Conservation (phyloP, 2,113 vertebrate genomes). For the Eptesicus fuscus region DNA sequence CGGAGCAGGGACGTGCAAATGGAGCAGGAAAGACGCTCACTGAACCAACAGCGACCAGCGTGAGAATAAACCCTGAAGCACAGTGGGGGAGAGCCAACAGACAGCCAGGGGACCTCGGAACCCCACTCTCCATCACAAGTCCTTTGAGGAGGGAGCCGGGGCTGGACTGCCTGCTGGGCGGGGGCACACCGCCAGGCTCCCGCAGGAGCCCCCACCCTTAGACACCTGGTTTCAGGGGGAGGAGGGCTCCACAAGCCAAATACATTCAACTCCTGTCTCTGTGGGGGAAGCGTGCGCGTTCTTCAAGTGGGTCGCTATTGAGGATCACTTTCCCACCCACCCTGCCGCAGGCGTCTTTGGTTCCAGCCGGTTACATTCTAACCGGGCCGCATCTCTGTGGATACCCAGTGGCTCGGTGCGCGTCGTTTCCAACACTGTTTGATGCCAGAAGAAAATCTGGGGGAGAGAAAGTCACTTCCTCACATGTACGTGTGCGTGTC, state of each 20-base stretch:
- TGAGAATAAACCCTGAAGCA: neutral
- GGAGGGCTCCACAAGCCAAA: neutral
- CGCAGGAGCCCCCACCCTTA: neutral
- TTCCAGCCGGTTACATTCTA: neutral
- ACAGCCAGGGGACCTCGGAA: too few relatives aligned
- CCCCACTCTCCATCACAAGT: rapidly evolving
- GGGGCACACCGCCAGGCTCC: neutral
- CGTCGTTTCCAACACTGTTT: neutral
- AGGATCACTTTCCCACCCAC: neutral
- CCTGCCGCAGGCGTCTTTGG: neutral
- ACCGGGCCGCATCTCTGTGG: neutral
- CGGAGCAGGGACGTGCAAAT: neutral
- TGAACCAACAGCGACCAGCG: neutral
- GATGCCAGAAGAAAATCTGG: neutral
- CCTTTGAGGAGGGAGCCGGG: neutral
- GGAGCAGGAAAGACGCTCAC: neutral
- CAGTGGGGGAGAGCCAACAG: neutral
- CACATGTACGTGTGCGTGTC: neutral
- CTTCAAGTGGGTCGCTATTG: neutral
- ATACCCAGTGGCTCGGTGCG: neutral
- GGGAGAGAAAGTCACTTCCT: neutral
- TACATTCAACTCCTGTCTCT: neutral
- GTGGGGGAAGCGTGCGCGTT: neutral
- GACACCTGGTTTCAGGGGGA: neutral
- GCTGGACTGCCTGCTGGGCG: too few relatives aligned